phyloP scores from a whole-genome alignment of 2,888 invertebrate species.

The Brassicogethes aeneus region DNA sequence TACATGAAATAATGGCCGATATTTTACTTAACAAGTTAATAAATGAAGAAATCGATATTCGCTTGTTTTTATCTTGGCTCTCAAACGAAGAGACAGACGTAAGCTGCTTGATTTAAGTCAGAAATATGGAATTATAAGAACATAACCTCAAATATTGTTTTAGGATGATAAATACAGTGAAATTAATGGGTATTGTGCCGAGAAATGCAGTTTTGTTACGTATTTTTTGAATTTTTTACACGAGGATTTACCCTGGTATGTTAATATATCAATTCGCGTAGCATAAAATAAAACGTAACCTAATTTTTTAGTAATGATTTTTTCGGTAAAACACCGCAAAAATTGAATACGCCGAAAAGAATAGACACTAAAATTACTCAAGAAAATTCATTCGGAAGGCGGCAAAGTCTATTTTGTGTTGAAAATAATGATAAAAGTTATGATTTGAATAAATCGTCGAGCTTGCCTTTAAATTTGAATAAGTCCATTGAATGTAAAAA shows the following conservation, averaged over 20 bases:
- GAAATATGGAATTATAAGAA: conserved; percentile 7
- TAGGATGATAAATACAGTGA: conserved; percentile 15
- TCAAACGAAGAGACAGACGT: conserved; percentile 40
- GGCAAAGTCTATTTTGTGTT: neutral
- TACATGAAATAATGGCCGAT: conserved; percentile 46
- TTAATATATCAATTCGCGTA: no score
- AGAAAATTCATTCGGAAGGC: no score
- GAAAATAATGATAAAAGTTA: no score
- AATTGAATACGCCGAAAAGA: conserved; percentile 10
- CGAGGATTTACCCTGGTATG: conserved; percentile 30
- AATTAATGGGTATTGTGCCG: conserved; percentile 18
- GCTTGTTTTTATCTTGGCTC: conserved; percentile 43
- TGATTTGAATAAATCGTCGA: no score
- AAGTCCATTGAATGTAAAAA: no score
- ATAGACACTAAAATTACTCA: neutral
- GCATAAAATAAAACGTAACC: no score
- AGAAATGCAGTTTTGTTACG: conserved; percentile 31
- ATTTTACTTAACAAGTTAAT: conserved; percentile 44
- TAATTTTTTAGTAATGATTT: no score
- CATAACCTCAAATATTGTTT: conserved; percentile 6
- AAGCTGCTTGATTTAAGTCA: conserved; percentile 23
- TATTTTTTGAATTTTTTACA: conserved; percentile 37
- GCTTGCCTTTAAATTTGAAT: no score
- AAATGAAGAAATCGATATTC: conserved; percentile 39
- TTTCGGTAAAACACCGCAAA: conserved; percentile 8